Evolutionary conservation across 2,888 invertebrate species (phyloP), one percentile per base, ranked within the genome.

Genomic region (Scotopteryx bipunctaria): DNA sequence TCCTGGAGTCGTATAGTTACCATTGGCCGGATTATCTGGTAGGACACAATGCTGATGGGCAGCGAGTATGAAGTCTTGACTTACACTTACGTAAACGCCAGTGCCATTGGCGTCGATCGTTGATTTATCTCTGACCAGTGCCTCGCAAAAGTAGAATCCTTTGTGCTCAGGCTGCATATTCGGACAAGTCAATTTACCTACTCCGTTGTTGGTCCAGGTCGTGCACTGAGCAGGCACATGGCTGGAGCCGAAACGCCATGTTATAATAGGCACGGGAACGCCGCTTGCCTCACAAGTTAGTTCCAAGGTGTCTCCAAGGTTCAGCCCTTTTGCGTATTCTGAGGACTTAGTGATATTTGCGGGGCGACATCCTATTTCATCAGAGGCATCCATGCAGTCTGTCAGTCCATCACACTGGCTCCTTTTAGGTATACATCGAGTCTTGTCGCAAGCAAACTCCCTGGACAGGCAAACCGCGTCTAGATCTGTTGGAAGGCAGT

Each of bases 231-330:
- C 32, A 5, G 41, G 31, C 11, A 37, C 4, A 5, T 6, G 17
- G 16, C 17, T 38, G 8, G 31, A 45, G 23, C 13, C 17, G 45
- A 21, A 21, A 21, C 37, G 21, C 37, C 37, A 37, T 11, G 37
- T 23, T 5, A 37, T 37, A 14, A 23, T 11, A 21, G 37, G 37
- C 21, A 23, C 23, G 14, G 37, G 37, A 3, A 21, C 21, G 37
- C 37, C 37, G 4, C 5, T 8, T 1, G 37, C 37, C 13, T 21
- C 37, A 14, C 37, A 37, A 37, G 8, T 23, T 0, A 37, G 14
- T 14, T 42, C 23, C 21, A 23, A 4, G 2, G 21, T 21, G 8
- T 37, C 11, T 23, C 37, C 37, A 13, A 23, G 11, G 3, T 8
- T 23, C 37, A 37, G 21, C 8, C n/a, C 4, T n/a, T 8, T 8